Percentiles rank a stretch among this genome's conserved stretches.
Conservation (phyloP, 2,797 vertebrate species). For the Agapornis canus region DNA sequence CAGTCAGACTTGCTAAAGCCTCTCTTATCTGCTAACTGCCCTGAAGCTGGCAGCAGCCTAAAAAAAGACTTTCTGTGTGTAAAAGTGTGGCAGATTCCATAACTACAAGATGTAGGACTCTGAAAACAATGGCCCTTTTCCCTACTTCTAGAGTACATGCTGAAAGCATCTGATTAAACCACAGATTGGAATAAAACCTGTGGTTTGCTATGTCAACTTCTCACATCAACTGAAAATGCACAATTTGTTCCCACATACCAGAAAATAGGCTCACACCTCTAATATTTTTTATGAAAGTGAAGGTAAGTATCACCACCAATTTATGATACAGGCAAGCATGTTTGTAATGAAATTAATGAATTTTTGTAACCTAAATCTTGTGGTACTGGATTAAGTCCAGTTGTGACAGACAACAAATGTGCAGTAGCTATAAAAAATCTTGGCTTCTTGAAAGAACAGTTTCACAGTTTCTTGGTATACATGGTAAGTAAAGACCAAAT, state of each 20-base stretch:
- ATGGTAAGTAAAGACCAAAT: neutral
- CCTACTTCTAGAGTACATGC: fast-evolving
- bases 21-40: neutral
- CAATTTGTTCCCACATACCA: neutral
- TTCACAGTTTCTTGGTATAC: neutral
- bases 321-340: neutral
- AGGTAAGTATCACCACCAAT: neutral
- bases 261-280: neutral
- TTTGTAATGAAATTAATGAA: neutral
- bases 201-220: neutral
- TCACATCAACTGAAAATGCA: neutral
- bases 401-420: neutral
- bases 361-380: neutral
- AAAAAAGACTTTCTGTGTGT: neutral
- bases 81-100: neutral
- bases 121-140: neutral
- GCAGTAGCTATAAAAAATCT: neutral
- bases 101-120: neutral
- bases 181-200: neutral
- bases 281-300: neutral
- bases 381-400: neutral
- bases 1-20: neutral
- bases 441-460: neutral
- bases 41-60: neutral
- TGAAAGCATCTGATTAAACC: neutral